Percentiles rank a stretch among this genome's conserved stretches.
Evolutionary conservation across 2,113 vertebrate genomes (phyloP).

Genomic region (Sprattus sprattus): DNA sequence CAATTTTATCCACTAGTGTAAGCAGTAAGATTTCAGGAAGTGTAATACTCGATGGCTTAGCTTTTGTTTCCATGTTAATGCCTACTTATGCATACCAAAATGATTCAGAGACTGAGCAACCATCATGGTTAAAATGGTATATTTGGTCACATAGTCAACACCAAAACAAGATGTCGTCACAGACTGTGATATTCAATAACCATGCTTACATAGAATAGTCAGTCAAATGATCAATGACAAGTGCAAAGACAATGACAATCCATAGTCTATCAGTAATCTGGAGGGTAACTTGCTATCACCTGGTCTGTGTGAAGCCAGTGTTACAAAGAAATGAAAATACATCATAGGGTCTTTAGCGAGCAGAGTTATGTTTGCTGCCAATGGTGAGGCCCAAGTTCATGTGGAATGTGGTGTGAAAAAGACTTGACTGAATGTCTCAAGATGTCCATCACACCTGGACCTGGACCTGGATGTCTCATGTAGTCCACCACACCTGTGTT

Average conservation of each 20-base stretch:
- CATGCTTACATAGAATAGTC: not conserved
- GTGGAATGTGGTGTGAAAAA: not conserved
- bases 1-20: not conserved
- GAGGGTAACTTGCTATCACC: not conserved
- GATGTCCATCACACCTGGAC: not conserved
- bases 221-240: slow-evolving; percentile 1
- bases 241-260: not conserved
- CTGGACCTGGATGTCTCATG: not conserved
- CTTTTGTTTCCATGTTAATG: not conserved
- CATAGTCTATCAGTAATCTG: not conserved
- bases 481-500: not conserved
- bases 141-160: slow-evolving; percentile 14
- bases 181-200: not conserved
- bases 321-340: not conserved
- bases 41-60: not conserved
- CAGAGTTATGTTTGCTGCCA: not conserved
- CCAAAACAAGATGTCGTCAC: not conserved
- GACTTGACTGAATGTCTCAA: not conserved
- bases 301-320: not conserved
- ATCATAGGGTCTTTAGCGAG: not conserved
- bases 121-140: not conserved
- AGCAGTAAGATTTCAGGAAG: not conserved
- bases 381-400: not conserved
- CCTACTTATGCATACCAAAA: not conserved
- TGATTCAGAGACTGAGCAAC: not conserved